Conservation (phyloP, 2,797 vertebrate species). For the Anguilla marmorata region DNA sequence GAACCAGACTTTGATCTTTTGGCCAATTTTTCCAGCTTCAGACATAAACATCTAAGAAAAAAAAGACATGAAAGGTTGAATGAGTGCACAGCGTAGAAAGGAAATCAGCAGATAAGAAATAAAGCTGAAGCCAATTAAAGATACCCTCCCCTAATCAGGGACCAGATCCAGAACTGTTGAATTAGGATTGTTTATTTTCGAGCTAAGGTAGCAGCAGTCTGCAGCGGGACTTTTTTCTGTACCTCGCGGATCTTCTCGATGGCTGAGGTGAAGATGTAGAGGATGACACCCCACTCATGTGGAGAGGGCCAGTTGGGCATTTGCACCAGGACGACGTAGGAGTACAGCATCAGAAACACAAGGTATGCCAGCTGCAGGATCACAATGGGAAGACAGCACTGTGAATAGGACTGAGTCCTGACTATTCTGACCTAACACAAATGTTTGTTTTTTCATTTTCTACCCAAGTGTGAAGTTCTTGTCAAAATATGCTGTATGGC, state of each 20-base stretch:
- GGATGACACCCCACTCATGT: conserved; percentile 97
- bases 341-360: conserved; percentile 95
- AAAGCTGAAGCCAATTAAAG: neutral
- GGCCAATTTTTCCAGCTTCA: conserved; percentile 95
- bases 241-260: conserved; percentile 98
- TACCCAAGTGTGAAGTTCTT: neutral
- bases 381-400: conserved; percentile 25
- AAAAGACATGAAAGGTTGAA: conserved; percentile 9
- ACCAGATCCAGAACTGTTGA: neutral
- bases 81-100: conserved; percentile 14
- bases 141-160: neutral
- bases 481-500: neutral
- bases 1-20: conserved; percentile 99
- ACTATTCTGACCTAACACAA: neutral
- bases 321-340: conserved; percentile 93
- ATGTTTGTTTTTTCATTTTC: neutral
- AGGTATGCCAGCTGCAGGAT: conserved; percentile 87
- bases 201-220: neutral
- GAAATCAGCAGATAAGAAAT: neutral
- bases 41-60: conserved; percentile 93
- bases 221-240: conserved; percentile 34
- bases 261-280: conserved; percentile 95
- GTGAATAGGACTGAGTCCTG: neutral
- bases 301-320: conserved; percentile 82
- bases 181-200: neutral